phyloP scores from a whole-genome alignment of 2,797 vertebrate genomes.

The Paramormyrops hopkinsi region DNA sequence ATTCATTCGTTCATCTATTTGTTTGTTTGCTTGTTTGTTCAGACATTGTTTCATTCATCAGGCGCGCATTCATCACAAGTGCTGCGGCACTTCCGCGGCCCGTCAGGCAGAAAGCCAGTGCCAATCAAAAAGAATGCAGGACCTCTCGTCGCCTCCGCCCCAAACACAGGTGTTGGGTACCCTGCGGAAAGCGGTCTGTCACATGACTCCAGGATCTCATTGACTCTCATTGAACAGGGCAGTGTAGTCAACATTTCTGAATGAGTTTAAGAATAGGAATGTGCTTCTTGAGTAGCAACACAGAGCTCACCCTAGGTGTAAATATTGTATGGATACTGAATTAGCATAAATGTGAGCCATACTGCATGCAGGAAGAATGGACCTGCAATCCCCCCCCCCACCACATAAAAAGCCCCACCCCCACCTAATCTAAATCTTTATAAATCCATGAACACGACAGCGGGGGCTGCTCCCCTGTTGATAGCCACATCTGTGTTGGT shows the following conservation, averaged over 20 bases:
- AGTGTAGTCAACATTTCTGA: conserved; percentile 24
- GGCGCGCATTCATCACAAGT: background rate
- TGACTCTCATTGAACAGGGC: conserved; percentile 9
- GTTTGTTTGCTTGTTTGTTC: background rate
- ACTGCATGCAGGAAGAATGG: background rate
- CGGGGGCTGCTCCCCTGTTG: background rate
- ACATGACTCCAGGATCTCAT: conserved; percentile 9
- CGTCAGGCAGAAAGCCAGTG: background rate
- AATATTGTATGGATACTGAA: background rate
- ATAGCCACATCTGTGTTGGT: background rate
- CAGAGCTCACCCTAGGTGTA: background rate
- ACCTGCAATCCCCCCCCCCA: background rate
- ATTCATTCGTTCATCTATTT: background rate
- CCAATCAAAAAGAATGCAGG: conserved; percentile 8
- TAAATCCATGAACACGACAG: background rate
- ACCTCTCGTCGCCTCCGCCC: background rate
- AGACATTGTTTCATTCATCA: background rate
- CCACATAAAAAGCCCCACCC: background rate
- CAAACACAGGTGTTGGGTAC: conserved; percentile 20
- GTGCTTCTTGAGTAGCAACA: background rate
- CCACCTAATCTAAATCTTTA: background rate
- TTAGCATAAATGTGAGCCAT: background rate
- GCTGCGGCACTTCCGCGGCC: background rate
- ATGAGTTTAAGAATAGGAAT: background rate
- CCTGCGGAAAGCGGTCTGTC: conserved; percentile 20